These are phyloP conservation scores for Cercopithecus mona DNA, from an alignment of 2,113 vertebrate genomes.

Conservation along the genomic window DNA sequence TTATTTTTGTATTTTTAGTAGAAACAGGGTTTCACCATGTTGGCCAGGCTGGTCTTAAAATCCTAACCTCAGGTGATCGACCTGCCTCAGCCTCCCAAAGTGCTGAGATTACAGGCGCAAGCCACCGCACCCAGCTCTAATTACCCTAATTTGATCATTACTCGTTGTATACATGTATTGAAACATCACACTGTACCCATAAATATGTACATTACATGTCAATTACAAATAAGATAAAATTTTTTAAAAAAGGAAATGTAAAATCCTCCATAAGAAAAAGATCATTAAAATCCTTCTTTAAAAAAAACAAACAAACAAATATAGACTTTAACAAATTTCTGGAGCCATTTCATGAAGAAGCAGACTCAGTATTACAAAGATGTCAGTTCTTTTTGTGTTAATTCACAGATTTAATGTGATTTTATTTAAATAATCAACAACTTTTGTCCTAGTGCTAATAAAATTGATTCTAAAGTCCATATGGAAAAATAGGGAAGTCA, in stretches of 20 bases:
- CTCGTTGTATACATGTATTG: neutral
- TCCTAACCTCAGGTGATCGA: no score
- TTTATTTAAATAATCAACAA: neutral
- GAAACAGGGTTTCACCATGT: no score
- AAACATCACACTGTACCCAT: neutral
- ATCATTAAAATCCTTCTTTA: neutral
- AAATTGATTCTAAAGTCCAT: constrained; percentile 6
- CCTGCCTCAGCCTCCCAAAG: no score
- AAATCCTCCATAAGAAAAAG: neutral
- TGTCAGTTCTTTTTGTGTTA: neutral
- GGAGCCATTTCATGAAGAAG: neutral
- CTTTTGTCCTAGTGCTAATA: neutral
- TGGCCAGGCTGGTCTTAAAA: no score
- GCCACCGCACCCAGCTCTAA: no score
- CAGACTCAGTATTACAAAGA: neutral
- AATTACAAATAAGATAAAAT: neutral
- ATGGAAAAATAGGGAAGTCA: constrained; percentile 26
- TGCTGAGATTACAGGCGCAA: no score
- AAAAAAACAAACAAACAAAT: neutral
- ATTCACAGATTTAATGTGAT: constrained; percentile 4
- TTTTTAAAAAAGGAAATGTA: neutral
- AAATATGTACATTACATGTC: neutral
- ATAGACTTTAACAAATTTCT: neutral
- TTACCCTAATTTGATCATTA: neutral
- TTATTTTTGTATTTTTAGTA: no score